Percentiles rank a stretch among this genome's conserved stretches.
These are phyloP conservation scores for Pandemis heparana DNA, from an alignment of 2,888 invertebrate genomes.

Conservation along the genomic window DNA sequence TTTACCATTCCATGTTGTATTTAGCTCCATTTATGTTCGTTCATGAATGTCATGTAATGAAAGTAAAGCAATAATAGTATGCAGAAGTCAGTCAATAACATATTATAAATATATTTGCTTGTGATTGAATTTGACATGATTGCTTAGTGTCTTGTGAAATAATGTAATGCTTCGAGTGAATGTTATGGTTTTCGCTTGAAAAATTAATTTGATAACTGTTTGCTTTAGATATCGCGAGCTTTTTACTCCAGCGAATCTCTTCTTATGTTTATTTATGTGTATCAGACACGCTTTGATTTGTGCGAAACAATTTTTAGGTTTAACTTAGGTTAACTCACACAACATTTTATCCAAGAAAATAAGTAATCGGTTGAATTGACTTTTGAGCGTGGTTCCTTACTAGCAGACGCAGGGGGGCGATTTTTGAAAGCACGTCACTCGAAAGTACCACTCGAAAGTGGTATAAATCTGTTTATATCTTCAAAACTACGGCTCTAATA, in stretches of 20 bases:
- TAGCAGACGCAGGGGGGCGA: no score
- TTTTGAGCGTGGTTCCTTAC: no score
- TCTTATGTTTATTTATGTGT: constrained; percentile 9
- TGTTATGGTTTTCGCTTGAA: constrained; percentile 2
- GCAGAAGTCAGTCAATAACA: constrained; percentile 75
- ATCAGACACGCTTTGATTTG: constrained; percentile 6
- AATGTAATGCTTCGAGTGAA: constrained; percentile 10
- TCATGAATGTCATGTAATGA: constrained; percentile 18
- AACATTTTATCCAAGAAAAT: no score
- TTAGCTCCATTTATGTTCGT: constrained; percentile 26
- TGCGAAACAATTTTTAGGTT: neutral
- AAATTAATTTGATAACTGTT: neutral
- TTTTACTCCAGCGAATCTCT: neutral
- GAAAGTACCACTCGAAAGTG: no score
- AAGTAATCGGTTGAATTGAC: no score
- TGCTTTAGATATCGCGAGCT: constrained; percentile 4
- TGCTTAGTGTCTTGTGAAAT: constrained; percentile 40
- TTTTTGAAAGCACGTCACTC: no score
- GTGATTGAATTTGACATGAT: constrained; percentile 40
- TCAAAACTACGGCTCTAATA: no score
- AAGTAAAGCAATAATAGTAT: constrained; percentile 50
- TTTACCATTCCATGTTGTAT: constrained; percentile 25
- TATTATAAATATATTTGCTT: constrained; percentile 46
- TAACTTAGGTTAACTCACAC: neutral
- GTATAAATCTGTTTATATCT: no score